phyloP scores from a whole-genome alignment of 2,113 vertebrate genomes.

The Anarhynchus alexandrinus region DNA sequence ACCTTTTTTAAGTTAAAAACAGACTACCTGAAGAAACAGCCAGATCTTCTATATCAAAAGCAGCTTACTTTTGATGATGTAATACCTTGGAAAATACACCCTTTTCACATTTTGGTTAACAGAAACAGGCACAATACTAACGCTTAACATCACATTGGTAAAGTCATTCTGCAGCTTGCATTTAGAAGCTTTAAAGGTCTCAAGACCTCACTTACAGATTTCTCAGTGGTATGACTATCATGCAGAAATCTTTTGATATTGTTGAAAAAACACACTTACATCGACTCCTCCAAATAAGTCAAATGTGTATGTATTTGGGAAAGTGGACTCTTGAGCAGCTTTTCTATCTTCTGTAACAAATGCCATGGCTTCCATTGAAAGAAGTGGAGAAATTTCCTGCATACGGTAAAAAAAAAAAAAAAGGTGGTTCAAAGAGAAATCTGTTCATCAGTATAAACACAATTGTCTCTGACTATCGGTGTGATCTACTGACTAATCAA shows the following conservation, averaged over 20 bases:
- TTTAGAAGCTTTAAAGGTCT: not conserved
- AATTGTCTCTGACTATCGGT: not conserved
- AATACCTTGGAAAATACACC: not conserved
- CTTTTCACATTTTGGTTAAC: not conserved
- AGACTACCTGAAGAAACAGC: not conserved
- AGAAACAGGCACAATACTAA: not conserved
- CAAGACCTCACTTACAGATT: not conserved
- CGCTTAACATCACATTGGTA: not conserved
- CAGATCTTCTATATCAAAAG: not conserved
- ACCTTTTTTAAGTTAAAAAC: not conserved
- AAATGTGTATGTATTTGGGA: constrained; percentile 95
- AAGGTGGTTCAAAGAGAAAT: not conserved
- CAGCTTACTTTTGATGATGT: not conserved
- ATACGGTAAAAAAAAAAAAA: not conserved
- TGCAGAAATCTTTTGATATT: not conserved
- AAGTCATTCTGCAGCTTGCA: not conserved
- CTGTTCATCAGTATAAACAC: not conserved
- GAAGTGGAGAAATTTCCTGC: constrained; percentile 93
- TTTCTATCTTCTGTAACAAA: constrained; percentile 97
- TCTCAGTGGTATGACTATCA: not conserved
- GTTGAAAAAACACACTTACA: constrained; percentile 77
- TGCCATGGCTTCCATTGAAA: constrained; percentile 97
- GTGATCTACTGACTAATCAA: not conserved
- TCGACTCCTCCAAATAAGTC: constrained; percentile 97
- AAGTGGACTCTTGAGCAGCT: constrained; percentile 90